Base-by-base conservation (phyloP, 2,113 vertebrate species). In the Nothobranchius furzeri region DNA sequence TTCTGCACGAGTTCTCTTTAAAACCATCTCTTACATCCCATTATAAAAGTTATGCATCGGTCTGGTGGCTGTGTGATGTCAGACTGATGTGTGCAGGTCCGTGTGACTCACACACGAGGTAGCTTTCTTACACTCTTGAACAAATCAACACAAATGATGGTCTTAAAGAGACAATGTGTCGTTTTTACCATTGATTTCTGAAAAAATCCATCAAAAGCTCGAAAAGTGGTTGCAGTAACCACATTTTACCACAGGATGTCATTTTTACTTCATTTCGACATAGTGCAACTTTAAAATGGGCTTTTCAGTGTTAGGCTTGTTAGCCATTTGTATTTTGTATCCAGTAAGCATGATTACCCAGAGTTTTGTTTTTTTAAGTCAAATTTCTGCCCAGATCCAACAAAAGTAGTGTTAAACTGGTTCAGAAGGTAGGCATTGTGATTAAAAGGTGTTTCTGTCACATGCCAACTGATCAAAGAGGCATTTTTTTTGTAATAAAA, bases 41-140 rank as follows among this genome's bases (percentile, higher is more conserved):
- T 20, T 30, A 30, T 4, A 4, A 30, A 70, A 59, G 65, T 67
- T 68, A 13, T 12, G 17, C 50, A 36, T 54, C 55, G 50, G 60
- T 72, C 37, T 40, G 37, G 6, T 40, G 37, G 37, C 60, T 42
- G 52, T 58, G 43, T 82, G 72, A 73, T 75, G 61, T 81, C 68
- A 75, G 40, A 14, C 6, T 30, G 40, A 40, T 25, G 20, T 40
- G 61, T 80, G 64, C 49, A 20, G 48, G 57, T 68, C 62, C 35
- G 12, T 68, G 72, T 90, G 81, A 86, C 65, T 82, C 69, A 62
- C 24, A 10, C 46, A 20, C 24, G 43, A 24, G 25, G 15, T 0
- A 68, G 52, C 30, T 58, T 61, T 69, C 55, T 73, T 76, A 53
- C 65, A 45, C 63, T 42, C 13, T 35, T 49, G 58, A 76, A 81